Percentiles rank a stretch among this genome's conserved stretches.
These are phyloP conservation scores for Poeciliopsis gracilis DNA, from an alignment of 2,797 vertebrate species.

Conservation along the genomic window DNA sequence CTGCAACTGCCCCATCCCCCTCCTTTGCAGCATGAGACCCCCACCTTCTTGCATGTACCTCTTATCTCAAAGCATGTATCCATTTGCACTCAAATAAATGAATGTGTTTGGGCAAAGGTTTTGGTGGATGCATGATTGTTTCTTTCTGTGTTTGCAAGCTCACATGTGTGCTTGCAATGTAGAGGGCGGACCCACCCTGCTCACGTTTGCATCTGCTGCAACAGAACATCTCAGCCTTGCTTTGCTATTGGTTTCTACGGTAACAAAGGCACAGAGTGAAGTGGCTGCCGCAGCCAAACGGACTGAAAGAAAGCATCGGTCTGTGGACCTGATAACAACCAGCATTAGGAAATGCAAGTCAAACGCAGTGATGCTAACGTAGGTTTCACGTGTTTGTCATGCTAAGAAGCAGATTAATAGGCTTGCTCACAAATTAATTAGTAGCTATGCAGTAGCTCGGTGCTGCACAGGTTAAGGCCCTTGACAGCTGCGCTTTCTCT, in stretches of 20 bases:
- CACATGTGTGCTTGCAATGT: conserved; percentile 28
- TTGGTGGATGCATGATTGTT: conserved; percentile 9
- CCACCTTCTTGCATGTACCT: conserved; percentile 25
- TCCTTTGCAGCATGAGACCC: conserved; percentile 32
- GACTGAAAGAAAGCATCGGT: conserved; percentile 33
- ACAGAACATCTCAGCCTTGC: conserved; percentile 74
- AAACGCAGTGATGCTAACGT: conserved; percentile 30
- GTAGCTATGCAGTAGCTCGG: conserved; percentile 11
- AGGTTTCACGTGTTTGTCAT: conserved; percentile 3
- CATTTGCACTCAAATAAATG: conserved; percentile 16
- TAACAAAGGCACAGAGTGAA: conserved; percentile 82
- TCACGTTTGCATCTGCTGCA: conserved; percentile 73
- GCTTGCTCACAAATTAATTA: conserved; percentile 26
- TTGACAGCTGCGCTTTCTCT: conserved; percentile 4
- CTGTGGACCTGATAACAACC: conserved; percentile 55
- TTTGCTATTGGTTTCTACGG: conserved; percentile 86
- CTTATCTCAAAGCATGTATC: conserved; percentile 22
- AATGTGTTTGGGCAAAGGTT: conserved; percentile 28
- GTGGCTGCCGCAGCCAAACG: conserved; percentile 76
- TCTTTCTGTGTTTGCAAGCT: conserved; percentile 14
- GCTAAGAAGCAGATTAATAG: background rate
- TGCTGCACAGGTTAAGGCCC: conserved; percentile 48
- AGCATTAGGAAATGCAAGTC: conserved; percentile 35
- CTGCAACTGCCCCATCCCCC: conserved; percentile 63
- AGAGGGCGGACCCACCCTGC: conserved; percentile 60